A percentile compares a stretch with the other conserved stretches of the same genome.
phyloP scores from a whole-genome alignment of 1,140 invertebrate species.

The Drosophila takahashii region DNA sequence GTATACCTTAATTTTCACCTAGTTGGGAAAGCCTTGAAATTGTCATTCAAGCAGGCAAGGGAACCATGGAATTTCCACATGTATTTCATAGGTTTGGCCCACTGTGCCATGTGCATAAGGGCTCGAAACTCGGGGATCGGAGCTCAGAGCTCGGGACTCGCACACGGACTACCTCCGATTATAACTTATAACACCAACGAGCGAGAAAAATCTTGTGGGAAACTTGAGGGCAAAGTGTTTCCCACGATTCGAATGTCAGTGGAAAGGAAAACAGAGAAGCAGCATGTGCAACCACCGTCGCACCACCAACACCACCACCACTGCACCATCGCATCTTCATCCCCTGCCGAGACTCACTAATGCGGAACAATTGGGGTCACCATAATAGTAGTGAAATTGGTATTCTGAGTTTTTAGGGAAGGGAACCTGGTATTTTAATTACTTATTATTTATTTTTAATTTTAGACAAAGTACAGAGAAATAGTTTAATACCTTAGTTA shows the following conservation, averaged over 20 bases:
- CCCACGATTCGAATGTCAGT: slow-evolving; percentile 84
- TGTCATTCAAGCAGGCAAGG: slow-evolving; percentile 36
- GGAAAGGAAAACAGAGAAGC: slow-evolving; percentile 77
- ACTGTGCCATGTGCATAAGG: slow-evolving; percentile 79
- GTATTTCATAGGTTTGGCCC: slow-evolving; percentile 52
- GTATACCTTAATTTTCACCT: slow-evolving; percentile 21
- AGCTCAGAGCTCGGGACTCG: slow-evolving; percentile 39
- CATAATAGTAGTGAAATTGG: neutral
- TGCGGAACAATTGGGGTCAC: neutral
- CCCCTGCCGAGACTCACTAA: slow-evolving; percentile 58
- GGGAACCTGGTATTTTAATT: neutral
- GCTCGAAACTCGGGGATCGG: slow-evolving; percentile 40
- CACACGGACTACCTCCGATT: slow-evolving; percentile 63
- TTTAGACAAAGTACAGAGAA: neutral
- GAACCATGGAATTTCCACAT: slow-evolving; percentile 41
- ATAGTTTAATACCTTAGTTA: too few species aligned
- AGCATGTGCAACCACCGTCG: slow-evolving; percentile 70
- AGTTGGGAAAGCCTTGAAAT: slow-evolving; percentile 47
- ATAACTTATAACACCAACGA: slow-evolving; percentile 84
- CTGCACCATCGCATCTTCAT: slow-evolving; percentile 63
- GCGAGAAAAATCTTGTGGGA: slow-evolving; percentile 84
- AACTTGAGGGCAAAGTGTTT: slow-evolving; percentile 85
- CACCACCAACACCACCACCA: slow-evolving; percentile 53
- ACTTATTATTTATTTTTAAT: too few species aligned
- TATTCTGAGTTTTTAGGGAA: neutral